Evolutionary conservation across 2,113 vertebrate genomes (phyloP).

Genomic region (Heliornis fulica): DNA sequence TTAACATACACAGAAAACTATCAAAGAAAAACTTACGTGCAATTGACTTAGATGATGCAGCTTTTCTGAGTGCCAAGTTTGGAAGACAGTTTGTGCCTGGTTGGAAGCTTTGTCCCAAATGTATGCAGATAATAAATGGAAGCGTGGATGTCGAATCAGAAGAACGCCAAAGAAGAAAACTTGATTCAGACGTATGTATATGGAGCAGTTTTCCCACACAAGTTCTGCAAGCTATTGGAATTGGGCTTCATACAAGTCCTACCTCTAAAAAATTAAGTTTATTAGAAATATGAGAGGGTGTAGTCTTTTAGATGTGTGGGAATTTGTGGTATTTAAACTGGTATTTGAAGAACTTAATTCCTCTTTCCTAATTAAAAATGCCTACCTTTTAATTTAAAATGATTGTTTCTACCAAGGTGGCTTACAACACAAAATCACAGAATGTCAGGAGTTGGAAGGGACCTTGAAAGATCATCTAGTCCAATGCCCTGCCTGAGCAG

Average conservation of each 20-base stretch:
- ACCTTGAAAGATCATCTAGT: too few relatives aligned
- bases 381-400: background rate
- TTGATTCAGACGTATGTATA: constrained; percentile 75
- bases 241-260: background rate
- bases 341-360: background rate
- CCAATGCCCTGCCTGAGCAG: too few relatives aligned
- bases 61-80: constrained; percentile 79
- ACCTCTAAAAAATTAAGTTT: background rate
- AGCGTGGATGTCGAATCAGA: constrained; percentile 75
- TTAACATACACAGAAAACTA: constrained; percentile 78
- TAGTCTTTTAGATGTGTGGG: background rate
- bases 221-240: background rate
- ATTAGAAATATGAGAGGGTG: background rate
- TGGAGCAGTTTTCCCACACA: background rate
- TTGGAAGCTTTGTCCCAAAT: constrained; percentile 81
- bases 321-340: background rate
- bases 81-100: constrained; percentile 80
- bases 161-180: constrained; percentile 73
- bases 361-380: background rate
- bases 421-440: too few relatives aligned
- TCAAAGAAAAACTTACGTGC: constrained; percentile 76
- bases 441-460: too few relatives aligned
- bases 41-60: constrained; percentile 77
- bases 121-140: constrained; percentile 79
- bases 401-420: background rate